Percentiles rank a stretch among this genome's conserved stretches.
Conservation (phyloP, 2,797 vertebrate species). For the Bradypodion pumilum region DNA sequence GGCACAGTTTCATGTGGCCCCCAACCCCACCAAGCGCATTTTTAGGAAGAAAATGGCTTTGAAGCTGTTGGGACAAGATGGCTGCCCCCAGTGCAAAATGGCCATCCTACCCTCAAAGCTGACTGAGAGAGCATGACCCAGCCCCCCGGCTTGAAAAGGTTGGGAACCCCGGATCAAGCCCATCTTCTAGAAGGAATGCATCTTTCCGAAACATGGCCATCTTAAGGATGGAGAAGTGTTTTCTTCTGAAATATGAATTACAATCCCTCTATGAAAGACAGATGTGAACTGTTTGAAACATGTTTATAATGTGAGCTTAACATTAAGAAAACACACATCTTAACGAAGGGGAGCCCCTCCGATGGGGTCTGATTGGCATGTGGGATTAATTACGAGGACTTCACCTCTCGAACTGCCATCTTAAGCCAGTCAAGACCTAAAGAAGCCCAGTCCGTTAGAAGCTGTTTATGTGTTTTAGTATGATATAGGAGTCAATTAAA, state of each 20-base stretch:
- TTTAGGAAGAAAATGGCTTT: too few species aligned
- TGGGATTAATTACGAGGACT: constrained; percentile 66
- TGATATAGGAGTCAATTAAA: constrained; percentile 20
- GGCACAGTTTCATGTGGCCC: too few species aligned
- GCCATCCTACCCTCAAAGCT: too few species aligned
- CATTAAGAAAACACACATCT: constrained; percentile 51
- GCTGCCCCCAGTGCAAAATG: too few species aligned
- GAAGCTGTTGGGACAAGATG: too few species aligned
- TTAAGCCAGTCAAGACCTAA: constrained; percentile 50
- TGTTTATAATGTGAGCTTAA: constrained; percentile 61
- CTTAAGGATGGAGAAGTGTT: constrained; percentile 17
- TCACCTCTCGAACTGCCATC: constrained; percentile 58
- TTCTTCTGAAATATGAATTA: constrained; percentile 70
- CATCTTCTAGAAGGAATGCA: constrained; percentile 28
- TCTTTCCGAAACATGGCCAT: constrained; percentile 53
- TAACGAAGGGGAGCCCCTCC: constrained; percentile 51
- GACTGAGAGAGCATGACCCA: too few species aligned
- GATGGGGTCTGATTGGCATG: constrained; percentile 61
- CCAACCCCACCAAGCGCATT: too few species aligned
- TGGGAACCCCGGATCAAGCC: too few species aligned
- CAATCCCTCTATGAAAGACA: constrained; percentile 64
- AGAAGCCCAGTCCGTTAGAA: constrained; percentile 46
- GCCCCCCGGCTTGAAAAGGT: too few species aligned
- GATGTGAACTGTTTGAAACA: constrained; percentile 60
- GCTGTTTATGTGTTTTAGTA: constrained; percentile 60